Conservation (phyloP, 2,888 invertebrate genomes). For the Drosophila robusta region DNA sequence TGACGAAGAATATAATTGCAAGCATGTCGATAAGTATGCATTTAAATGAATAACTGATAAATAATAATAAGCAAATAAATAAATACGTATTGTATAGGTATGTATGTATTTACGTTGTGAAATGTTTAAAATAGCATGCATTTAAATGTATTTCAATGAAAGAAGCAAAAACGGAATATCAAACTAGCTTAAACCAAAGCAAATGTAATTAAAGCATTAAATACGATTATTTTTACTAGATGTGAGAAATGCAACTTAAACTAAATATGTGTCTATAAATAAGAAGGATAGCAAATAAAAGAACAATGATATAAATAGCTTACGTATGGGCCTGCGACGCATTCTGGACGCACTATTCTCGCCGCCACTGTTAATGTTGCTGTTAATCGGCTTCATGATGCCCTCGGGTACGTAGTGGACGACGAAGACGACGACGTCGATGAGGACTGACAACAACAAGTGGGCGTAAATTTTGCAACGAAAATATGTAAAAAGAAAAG, state of each 20-base stretch:
- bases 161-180: slow-evolving; percentile 19
- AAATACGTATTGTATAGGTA: slow-evolving; percentile 26
- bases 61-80: slow-evolving; percentile 14
- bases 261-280: slow-evolving; percentile 46
- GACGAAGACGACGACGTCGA: slow-evolving; percentile 13
- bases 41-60: slow-evolving; percentile 17
- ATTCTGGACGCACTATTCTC: slow-evolving; percentile 68
- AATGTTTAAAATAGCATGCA: slow-evolving; percentile 54
- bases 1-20: slow-evolving; percentile 19
- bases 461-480: slow-evolving; percentile 59
- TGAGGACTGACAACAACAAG: slow-evolving; percentile 57
- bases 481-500: slow-evolving; percentile 59
- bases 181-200: slow-evolving; percentile 11
- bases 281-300: slow-evolving; percentile 33
- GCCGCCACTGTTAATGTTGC: slow-evolving; percentile 65
- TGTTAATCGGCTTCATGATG: slow-evolving; percentile 64
- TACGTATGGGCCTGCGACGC: slow-evolving; percentile 79
- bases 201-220: slow-evolving; percentile 24
- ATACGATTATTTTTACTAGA: slow-evolving; percentile 17
- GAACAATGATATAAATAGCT: slow-evolving; percentile 67
- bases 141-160: slow-evolving; percentile 31
- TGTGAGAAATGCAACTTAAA: slow-evolving; percentile 24
- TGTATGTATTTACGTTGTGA: slow-evolving; percentile 11
- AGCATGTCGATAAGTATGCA: slow-evolving; percentile 12
- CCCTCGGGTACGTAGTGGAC: slow-evolving; percentile 33